A percentile compares a stretch with the other conserved stretches of the same genome.
Conservation (phyloP, 2,113 vertebrate species). For the Heterotis niloticus region DNA sequence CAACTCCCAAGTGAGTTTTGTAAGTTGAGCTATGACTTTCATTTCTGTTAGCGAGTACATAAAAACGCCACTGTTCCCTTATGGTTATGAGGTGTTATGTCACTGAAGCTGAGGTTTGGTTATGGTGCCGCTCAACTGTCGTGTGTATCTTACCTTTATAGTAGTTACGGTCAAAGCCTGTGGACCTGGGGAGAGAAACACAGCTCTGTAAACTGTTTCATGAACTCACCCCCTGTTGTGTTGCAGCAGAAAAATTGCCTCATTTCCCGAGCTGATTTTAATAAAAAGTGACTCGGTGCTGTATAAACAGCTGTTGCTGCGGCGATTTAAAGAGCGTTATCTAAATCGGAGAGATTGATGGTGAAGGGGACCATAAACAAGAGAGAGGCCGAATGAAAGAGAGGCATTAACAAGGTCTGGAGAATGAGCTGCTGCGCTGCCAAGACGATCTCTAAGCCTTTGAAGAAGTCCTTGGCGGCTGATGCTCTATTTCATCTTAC, state of each 20-base stretch:
- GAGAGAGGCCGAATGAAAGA: neutral
- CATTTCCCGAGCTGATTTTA: neutral
- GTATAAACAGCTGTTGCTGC: neutral
- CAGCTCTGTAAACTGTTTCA: neutral
- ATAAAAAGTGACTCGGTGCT: neutral
- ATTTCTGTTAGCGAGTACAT: no score
- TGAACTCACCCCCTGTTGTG: neutral
- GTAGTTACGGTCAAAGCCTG: conserved; percentile 70
- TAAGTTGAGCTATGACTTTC: no score
- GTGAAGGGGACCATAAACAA: neutral
- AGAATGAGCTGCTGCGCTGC: neutral
- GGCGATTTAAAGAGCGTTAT: neutral
- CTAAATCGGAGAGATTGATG: neutral
- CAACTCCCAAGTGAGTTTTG: no score
- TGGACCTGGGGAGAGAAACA: conserved; percentile 38
- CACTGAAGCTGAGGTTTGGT: no score
- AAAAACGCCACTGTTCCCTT: no score
- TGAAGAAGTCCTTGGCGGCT: conserved; percentile 36
- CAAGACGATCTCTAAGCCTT: neutral
- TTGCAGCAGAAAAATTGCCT: neutral
- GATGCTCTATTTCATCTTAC: conserved; percentile 38
- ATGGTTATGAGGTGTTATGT: no score
- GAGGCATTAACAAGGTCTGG: neutral
- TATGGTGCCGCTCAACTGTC: no score
- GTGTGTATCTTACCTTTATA: conserved; percentile 62